Conservation (phyloP, 2,113 vertebrate species). For the Baryphthengus martii region DNA sequence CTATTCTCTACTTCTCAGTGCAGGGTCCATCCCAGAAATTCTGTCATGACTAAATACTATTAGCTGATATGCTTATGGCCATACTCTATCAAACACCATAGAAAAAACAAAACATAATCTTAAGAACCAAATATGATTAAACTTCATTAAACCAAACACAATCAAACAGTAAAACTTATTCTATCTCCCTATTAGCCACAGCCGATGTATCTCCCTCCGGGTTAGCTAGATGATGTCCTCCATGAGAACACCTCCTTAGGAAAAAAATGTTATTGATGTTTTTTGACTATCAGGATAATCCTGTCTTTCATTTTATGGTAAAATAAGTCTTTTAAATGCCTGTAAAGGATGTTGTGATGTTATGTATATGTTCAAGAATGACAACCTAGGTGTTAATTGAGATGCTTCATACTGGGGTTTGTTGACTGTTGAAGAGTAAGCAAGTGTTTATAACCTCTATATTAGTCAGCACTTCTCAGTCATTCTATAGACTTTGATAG, state of each 20-base stretch:
- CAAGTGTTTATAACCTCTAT: neutral
- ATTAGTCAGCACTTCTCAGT: neutral
- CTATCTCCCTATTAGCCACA: neutral
- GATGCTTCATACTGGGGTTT: neutral
- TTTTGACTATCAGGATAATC: neutral
- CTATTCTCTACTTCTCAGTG: fast-evolving
- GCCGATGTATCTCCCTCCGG: neutral
- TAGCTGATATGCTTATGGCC: neutral
- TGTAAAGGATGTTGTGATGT: neutral
- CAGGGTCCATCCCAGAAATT: neutral
- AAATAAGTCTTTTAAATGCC: neutral
- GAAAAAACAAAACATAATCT: neutral
- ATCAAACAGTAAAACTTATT: neutral
- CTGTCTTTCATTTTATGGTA: neutral
- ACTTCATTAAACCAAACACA: neutral
- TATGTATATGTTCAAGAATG: neutral
- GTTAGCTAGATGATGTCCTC: neutral
- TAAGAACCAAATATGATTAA: neutral
- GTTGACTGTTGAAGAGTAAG: neutral
- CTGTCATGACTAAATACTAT: neutral
- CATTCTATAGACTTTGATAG: neutral
- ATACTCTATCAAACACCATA: neutral
- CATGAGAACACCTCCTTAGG: neutral
- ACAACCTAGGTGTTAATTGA: neutral
- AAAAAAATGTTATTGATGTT: neutral